Evolutionary conservation across 1,140 invertebrate genomes (phyloP).

Genomic region (Aricia agestis): DNA sequence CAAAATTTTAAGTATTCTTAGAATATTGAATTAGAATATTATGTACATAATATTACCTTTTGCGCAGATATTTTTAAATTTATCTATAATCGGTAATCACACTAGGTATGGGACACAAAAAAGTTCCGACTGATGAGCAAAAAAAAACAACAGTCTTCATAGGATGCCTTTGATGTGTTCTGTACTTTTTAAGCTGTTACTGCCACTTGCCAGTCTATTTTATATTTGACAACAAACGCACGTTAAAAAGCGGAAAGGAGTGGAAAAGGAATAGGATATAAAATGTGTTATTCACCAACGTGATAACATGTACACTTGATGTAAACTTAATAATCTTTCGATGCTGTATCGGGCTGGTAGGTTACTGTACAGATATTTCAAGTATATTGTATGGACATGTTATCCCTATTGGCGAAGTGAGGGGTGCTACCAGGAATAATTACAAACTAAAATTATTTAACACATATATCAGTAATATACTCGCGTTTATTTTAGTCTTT

Average conservation of each 20-base stretch:
- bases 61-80: background rate
- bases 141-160: too few relatives aligned
- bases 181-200: background rate
- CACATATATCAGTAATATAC: conserved; percentile 76
- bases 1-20: background rate
- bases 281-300: conserved; percentile 50
- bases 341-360: conserved; percentile 25
- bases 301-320: conserved; percentile 68
- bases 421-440: conserved; percentile 78
- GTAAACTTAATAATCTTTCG: conserved; percentile 28
- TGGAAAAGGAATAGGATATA: conserved; percentile 44
- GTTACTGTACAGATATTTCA: conserved; percentile 26
- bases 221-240: background rate
- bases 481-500: conserved; percentile 76
- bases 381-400: conserved; percentile 57
- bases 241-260: conserved; percentile 29
- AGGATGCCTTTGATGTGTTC: background rate
- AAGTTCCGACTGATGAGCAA: too few relatives aligned
- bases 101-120: too few relatives aligned
- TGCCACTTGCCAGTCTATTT: background rate
- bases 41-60: conserved; percentile 25
- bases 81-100: too few relatives aligned
- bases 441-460: conserved; percentile 76
- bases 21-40: background rate
- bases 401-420: conserved; percentile 75